Percentiles rank a stretch among this genome's conserved stretches.
phyloP scores from a whole-genome alignment of 35 echinoderm and acorn worm species.

The Lytechinus pictus region DNA sequence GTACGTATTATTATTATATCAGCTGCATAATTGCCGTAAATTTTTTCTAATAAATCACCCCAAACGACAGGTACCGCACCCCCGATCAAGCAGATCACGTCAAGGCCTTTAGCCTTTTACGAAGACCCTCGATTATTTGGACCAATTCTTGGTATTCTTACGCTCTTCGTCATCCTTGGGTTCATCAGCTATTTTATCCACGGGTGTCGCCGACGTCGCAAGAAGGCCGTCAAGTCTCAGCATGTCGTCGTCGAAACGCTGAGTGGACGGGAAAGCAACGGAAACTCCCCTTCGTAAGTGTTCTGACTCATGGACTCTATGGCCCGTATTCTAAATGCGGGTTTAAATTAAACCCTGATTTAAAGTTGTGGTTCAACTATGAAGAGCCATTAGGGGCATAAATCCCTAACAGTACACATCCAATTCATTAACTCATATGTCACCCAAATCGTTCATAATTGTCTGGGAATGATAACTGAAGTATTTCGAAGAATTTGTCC shows the following conservation, averaged over 20 bases:
- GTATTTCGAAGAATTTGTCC: too few species aligned
- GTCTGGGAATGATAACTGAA: too few species aligned
- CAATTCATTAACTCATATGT: too few species aligned
- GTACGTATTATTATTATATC: too few species aligned
- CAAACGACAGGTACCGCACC: conserved; percentile 70
- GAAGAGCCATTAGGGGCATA: neutral
- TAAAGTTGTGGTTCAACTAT: too few species aligned
- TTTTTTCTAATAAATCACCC: too few species aligned
- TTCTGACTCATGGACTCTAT: neutral
- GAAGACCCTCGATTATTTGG: conserved; percentile 79
- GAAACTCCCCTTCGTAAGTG: conserved; percentile 8
- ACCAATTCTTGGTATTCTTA: conserved; percentile 73
- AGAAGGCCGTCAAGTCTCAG: conserved; percentile 46
- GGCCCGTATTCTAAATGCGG: too few species aligned
- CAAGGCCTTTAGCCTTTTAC: conserved; percentile 65
- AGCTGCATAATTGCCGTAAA: too few species aligned
- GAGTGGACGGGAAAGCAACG: conserved; percentile 22
- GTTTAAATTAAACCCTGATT: too few species aligned
- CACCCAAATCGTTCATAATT: too few species aligned
- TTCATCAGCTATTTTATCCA: conserved; percentile 66
- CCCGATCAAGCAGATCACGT: conserved; percentile 39
- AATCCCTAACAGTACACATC: too few species aligned
- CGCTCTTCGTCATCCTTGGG: conserved; percentile 63
- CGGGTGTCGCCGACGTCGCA: conserved; percentile 51
- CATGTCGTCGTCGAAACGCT: conserved; percentile 24